phyloP scores from a whole-genome alignment of 2,113 vertebrate species.

The Empidonax traillii region DNA sequence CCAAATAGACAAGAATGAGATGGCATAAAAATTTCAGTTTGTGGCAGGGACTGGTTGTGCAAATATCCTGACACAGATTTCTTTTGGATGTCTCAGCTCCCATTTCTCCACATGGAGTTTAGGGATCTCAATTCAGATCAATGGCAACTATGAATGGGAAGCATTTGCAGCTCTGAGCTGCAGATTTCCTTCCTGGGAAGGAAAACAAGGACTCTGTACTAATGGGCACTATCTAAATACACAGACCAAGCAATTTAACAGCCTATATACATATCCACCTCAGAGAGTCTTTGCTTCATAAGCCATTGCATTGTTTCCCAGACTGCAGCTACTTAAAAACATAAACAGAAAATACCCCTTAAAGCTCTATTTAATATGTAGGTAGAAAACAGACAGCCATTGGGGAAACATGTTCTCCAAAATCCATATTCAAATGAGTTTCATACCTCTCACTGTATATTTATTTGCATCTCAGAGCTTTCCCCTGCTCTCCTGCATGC shows the following conservation, averaged over 20 bases:
- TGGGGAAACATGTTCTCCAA: background rate
- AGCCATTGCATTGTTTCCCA: background rate
- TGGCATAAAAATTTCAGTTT: background rate
- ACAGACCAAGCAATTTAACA: background rate
- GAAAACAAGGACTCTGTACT: background rate
- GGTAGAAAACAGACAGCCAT: background rate
- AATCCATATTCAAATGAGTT: background rate
- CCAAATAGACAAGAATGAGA: background rate
- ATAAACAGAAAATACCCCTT: background rate
- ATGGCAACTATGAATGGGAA: background rate
- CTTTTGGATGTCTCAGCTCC: background rate
- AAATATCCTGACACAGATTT: background rate
- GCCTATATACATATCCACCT: background rate
- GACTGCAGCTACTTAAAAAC: background rate
- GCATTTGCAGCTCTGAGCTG: background rate
- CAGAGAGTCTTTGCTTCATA: background rate
- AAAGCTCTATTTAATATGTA: background rate
- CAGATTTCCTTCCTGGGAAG: background rate
- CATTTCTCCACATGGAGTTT: background rate
- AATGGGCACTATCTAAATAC: background rate
- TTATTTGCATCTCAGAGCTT: slow-evolving; percentile 15
- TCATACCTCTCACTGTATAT: background rate
- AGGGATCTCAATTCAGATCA: background rate
- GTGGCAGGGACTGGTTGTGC: background rate
- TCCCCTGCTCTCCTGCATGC: background rate